Conservation (phyloP, 2,888 invertebrate species). For the Galerucella pusilla region DNA sequence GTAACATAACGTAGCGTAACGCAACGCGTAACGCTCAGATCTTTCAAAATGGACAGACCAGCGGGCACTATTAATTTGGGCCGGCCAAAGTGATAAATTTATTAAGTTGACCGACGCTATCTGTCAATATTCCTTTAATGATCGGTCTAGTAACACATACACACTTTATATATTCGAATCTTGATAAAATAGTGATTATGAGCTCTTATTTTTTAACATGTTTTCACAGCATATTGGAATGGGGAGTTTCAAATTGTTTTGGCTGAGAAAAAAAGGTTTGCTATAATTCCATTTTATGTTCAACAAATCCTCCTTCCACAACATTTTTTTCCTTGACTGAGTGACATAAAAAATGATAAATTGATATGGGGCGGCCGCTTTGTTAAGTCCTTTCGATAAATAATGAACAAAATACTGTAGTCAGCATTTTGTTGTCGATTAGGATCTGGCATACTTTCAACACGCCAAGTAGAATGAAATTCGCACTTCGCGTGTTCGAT, state of each 20-base stretch:
- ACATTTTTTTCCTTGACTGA: not conserved
- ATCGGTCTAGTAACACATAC: too few relatives aligned
- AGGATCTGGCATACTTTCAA: not conserved
- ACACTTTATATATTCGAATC: too few relatives aligned
- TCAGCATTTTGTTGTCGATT: constrained; percentile 12
- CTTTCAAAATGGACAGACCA: too few relatives aligned
- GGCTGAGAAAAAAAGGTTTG: not conserved
- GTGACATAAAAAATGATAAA: constrained; percentile 16
- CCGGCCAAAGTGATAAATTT: too few relatives aligned
- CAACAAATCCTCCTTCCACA: not conserved
- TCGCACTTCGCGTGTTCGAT: constrained; percentile 3
- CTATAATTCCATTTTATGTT: not conserved
- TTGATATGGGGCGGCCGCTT: constrained; percentile 5
- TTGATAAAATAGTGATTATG: too few relatives aligned
- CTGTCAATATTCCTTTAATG: too few relatives aligned
- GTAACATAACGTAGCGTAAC: too few relatives aligned
- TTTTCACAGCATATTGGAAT: too few relatives aligned
- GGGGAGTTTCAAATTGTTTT: not conserved
- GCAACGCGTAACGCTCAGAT: too few relatives aligned
- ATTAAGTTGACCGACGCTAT: too few relatives aligned
- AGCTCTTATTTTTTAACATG: not conserved
- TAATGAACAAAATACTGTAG: constrained; percentile 7
- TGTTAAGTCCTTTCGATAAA: constrained; percentile 9
- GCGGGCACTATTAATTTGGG: too few relatives aligned
- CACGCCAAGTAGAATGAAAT: constrained; percentile 7